A percentile compares a stretch with the other conserved stretches of the same genome.
phyloP scores from a whole-genome alignment of 2,888 invertebrate genomes.

The Hirtodrosophila cameraria region DNA sequence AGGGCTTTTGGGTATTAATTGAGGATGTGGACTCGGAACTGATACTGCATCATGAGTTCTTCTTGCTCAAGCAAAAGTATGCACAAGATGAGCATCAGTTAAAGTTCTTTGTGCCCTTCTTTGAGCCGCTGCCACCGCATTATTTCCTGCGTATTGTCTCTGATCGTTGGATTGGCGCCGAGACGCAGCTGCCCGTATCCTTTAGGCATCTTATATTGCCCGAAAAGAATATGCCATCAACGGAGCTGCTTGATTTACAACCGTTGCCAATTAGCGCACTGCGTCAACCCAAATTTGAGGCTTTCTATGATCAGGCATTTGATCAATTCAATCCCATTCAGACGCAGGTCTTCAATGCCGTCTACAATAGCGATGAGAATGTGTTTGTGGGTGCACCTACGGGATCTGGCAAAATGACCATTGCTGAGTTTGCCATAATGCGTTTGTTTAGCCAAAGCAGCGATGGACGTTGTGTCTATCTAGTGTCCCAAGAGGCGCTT shows the following conservation, averaged over 20 bases:
- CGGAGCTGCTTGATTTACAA: conserved; percentile 97
- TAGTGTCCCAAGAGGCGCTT: conserved; percentile 95
- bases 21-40: conserved; percentile 95
- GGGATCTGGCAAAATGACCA: conserved; percentile 96
- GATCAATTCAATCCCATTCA: conserved; percentile 99
- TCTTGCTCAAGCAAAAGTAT: conserved; percentile 97
- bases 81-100: conserved; percentile 96
- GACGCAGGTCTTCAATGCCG: conserved; percentile 99
- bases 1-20: conserved; percentile 94
- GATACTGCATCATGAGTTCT: conserved; percentile 97
- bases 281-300: conserved; percentile 93
- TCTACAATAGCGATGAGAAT: conserved; percentile 99
- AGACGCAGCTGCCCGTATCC: conserved; percentile 97
- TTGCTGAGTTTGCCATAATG: conserved; percentile 97
- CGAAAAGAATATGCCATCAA: conserved; percentile 99
- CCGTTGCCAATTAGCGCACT: conserved; percentile 97
- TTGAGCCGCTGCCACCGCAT: conserved; percentile 99
- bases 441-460: conserved; percentile 91
- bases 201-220: conserved; percentile 98
- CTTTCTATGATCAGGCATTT: conserved; percentile 93
- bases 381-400: conserved; percentile 97
- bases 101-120: conserved; percentile 99
- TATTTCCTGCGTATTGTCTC: conserved; percentile 97
- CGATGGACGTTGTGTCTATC: conserved; percentile 95
- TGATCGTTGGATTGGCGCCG: conserved; percentile 96